A percentile compares a stretch with the other conserved stretches of the same genome.
Conservation (phyloP, 1,140 invertebrate genomes). For the Calliopsis andreniformis region DNA sequence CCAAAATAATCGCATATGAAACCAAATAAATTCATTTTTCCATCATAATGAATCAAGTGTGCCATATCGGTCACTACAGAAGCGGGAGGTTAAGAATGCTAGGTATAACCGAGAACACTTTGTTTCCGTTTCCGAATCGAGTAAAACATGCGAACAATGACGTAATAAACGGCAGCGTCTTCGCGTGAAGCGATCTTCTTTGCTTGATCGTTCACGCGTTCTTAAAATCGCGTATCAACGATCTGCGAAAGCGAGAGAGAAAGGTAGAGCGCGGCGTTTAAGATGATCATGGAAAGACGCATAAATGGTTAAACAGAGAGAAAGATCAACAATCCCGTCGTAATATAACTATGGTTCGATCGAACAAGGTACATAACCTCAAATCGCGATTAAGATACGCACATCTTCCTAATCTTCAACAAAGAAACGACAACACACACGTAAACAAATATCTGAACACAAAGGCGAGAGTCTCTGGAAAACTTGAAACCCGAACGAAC, state of each 20-base stretch:
- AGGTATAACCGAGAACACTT: conserved; percentile 32
- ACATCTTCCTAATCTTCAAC: conserved; percentile 28
- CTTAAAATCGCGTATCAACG: neutral
- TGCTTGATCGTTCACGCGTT: neutral
- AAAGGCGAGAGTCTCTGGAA: conserved; percentile 30
- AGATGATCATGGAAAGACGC: neutral
- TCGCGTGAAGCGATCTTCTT: conserved; percentile 6
- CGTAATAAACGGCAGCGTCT: conserved; percentile 29
- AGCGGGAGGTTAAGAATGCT: neutral
- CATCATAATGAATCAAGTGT: neutral
- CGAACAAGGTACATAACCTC: conserved; percentile 17
- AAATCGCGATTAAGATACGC: conserved; percentile 16
- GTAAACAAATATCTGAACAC: conserved; percentile 36
- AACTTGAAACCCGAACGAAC: conserved; percentile 39
- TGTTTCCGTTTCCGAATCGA: conserved; percentile 32
- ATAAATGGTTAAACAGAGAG: neutral
- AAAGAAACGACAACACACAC: conserved; percentile 14
- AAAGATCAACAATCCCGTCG: conserved; percentile 23
- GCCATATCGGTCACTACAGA: neutral
- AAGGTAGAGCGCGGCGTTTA: neutral
- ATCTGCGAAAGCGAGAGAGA: neutral
- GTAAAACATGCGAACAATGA: conserved; percentile 43
- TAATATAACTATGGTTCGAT: conserved; percentile 17
- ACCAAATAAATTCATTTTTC: neutral
- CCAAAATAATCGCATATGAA: no score